Evolutionary conservation across 2,888 invertebrate genomes (phyloP).

Genomic region (Adelognathus sp.): DNA sequence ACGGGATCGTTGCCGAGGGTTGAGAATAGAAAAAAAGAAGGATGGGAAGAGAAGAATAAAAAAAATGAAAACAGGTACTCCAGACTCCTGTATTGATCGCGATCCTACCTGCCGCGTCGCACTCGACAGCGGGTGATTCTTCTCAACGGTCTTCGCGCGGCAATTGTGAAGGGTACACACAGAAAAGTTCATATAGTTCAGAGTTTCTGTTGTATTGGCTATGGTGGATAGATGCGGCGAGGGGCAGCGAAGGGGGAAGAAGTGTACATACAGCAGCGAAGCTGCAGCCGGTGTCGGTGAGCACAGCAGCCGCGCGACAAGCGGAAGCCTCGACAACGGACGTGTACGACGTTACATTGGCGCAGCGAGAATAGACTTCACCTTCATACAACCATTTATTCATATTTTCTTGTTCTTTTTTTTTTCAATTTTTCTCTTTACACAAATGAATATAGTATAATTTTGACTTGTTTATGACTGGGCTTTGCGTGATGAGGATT

Average conservation of each 20-base stretch:
- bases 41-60: not conserved
- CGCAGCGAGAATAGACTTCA: conserved; percentile 45
- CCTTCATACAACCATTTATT: too few species aligned
- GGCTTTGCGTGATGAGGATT: too few species aligned
- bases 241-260: conserved; percentile 32
- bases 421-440: too few species aligned
- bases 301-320: conserved; percentile 26
- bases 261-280: not conserved
- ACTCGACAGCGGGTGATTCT: not conserved
- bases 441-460: too few species aligned
- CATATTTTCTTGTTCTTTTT: too few species aligned
- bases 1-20: conserved; percentile 44
- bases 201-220: conserved; percentile 33
- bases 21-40: not conserved
- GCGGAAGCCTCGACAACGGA: conserved; percentile 61
- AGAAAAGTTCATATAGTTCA: conserved; percentile 5
- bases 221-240: conserved; percentile 39
- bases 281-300: conserved; percentile 24
- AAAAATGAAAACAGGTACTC: not conserved
- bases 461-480: too few species aligned
- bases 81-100: not conserved
- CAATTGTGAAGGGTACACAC: not conserved
- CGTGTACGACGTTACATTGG: conserved; percentile 53
- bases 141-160: conserved; percentile 14
- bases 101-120: not conserved